Evolutionary conservation across 1,140 invertebrate species (phyloP), one percentile per base, ranked within the genome.

Genomic region (Procambarus clarkii): DNA sequence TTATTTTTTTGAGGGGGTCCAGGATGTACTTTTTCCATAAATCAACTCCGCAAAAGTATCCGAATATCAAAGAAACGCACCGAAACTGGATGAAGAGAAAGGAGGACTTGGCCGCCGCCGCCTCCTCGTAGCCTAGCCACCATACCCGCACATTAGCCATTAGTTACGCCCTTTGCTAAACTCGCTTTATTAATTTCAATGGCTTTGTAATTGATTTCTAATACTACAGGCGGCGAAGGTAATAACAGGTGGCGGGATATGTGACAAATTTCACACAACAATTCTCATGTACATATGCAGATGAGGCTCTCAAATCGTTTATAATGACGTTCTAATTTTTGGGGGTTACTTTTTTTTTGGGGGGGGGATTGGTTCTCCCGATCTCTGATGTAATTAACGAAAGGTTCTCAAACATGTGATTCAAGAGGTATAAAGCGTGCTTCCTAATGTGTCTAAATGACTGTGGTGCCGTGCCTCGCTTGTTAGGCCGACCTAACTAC

Each of bases 171-270:
- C 79, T 89, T 82, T 82, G 80, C 45, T 82, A 71, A 48, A 76
- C 79, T 81, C 74, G 64, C 45, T 76, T 83, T 89, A 89, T 89
- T 82, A 82, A 89, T 89, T 89, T 89, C 87, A 89, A 89, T 89
- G 87, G 79, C 80, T 83, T 89, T 74, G 87, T 89, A 89, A 89
- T 89, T 89, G 87, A 82, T 82, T 89, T 50, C 60, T 89, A 82
- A 83, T 89, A 89, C 69, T 74, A 76, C 46, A 60, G 69, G 87
- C 78, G 87, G 79, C 60, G 79, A 18, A 69, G 15, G 69, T 71
- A 89, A 82, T 82, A 24, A 89, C 64, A 89, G 79, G 79, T 71
- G 13, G 79, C 3, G 18, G 46, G 79, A 74, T 46, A 89, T 89
- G 87, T 82, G 79, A 89, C 78, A 82, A 82, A 81, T 82, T 83